Percentiles rank a stretch among this genome's conserved stretches.
These are phyloP conservation scores for Elmis aenea DNA, from an alignment of 2,888 invertebrate genomes.

Conservation along the genomic window DNA sequence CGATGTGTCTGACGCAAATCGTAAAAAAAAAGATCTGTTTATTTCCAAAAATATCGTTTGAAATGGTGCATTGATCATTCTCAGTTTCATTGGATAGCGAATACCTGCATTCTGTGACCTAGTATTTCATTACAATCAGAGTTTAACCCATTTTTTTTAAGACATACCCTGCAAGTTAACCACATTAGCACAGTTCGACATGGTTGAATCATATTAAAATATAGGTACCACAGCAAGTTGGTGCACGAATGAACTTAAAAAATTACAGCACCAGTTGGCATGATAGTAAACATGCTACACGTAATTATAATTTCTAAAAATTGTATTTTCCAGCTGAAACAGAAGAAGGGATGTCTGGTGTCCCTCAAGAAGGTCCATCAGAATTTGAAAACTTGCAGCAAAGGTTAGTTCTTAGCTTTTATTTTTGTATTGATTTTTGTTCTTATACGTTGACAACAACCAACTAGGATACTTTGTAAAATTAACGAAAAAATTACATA, in stretches of 20 bases:
- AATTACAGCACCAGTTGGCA: slow-evolving; percentile 16
- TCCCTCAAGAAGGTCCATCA: slow-evolving; percentile 21
- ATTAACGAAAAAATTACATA: too few species aligned
- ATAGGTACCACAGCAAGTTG: too few species aligned
- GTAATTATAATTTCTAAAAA: slow-evolving; percentile 16
- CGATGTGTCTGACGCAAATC: not conserved
- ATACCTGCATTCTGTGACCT: not conserved
- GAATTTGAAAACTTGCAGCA: slow-evolving; percentile 9
- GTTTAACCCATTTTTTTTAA: too few species aligned
- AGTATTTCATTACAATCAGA: not conserved
- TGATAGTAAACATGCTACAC: slow-evolving; percentile 6
- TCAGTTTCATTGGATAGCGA: not conserved
- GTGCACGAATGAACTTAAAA: slow-evolving; percentile 15
- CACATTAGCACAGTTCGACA: too few species aligned
- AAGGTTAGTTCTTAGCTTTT: slow-evolving; percentile 4
- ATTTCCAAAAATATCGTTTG: not conserved
- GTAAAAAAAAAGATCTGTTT: too few species aligned
- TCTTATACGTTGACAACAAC: too few species aligned
- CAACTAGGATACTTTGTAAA: too few species aligned
- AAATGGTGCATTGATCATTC: not conserved
- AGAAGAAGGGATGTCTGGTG: slow-evolving; percentile 31
- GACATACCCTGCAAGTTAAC: too few species aligned
- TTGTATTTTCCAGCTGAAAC: slow-evolving; percentile 36
- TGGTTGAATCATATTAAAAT: too few species aligned
- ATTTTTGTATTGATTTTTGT: slow-evolving; percentile 5